Evolutionary conservation across 2,797 vertebrate genomes (phyloP), one percentile per base, ranked within the genome.

Genomic region (Lerista edwardsae): DNA sequence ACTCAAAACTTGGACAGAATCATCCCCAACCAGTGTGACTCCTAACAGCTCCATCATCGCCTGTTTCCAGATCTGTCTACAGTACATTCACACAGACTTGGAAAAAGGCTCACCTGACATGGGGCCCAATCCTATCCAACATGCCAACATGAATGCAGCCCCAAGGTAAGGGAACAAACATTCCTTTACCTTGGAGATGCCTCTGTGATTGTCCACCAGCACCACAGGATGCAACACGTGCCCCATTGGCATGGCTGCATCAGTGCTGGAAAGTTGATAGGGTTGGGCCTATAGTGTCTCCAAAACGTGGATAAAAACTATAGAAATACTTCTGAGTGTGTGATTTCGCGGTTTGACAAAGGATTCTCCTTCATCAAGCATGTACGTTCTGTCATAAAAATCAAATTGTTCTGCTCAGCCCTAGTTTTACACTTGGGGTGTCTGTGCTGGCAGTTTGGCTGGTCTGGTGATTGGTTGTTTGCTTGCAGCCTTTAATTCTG

Each of bases 401-500:
- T 47, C 21, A 27, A 8, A 10, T 41, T 29, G 19, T 25, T n/a
- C 29, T 41, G 15, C 29, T 11, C 65, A 9, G 23, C 8, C 25
- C 31, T 10, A 10, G 31, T 15, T 36, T 55, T 36, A 36, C 17
- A 6, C 3, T 7, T 55, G 44, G 15, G 44, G 3, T 64, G n/a
- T 57, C 31, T 29, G 27, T 17, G 44, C 14, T 55, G 44, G 6
- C 23, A 77, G 57, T 36, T 36, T 12, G 25, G 34, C 59, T 64
- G 25, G 36, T 90, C 83, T 92, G 8, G 2, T 90, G 91, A 91
- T 88, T 90, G 25, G 6, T 14, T 89, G 4, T 91, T 91, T 61
- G 82, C 34, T 83, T 88, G 82, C 34, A 85, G 89, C 92, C 75
- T 84, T 84, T 89, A 84, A 74, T 93, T 89, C 86, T 93, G 91